Evolutionary conservation across 1,140 invertebrate genomes (phyloP), one percentile per base, ranked within the genome.

Genomic region (Calephelis nemesis): DNA sequence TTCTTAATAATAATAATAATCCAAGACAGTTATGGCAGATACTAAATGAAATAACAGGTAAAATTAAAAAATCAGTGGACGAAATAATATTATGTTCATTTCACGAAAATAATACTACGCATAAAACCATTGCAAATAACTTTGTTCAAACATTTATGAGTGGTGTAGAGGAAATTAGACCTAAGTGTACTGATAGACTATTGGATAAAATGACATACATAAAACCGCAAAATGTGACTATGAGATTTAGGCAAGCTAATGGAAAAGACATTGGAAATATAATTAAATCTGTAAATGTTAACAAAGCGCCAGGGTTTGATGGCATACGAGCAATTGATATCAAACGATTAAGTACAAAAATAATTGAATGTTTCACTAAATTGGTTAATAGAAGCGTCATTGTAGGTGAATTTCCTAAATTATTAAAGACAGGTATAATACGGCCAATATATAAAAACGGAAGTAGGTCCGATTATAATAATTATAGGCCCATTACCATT

Each of bases 401-500:
- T 13, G 3, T 42, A 1, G 48, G 40, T 6, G 12, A 19, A 6
- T 65, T 52, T 13, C 64, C 64, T n/a, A 52, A 39, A 8, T 7
- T 40, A 40, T n/a, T 65, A 42, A 65, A 65, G 49, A 54, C 64
- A 3, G 64, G 64, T 13, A 50, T 65, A 30, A 52, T 67, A 1
- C 15, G 65, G 42, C 65, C 50, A 10, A 60, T 67, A 42, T 45
- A 30, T n/a, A 48, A 67, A 67, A 67, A 67, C 12, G 50, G 49
- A 40, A 45, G 65, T 30, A 58, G 50, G 47, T 15, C 1, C 45
- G 50, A 67, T 8, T 45, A 67, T 13, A 10, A 49, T 13, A 70
- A 65, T 39, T 75, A 72, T 49, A 52, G 70, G 19, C 74, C 68
- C 6, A 75, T 75, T 15, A 68, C 74, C 7, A 58, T 75, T 47